Evolutionary conservation across 2,113 vertebrate species (phyloP).

Genomic region (Bos javanicus): DNA sequence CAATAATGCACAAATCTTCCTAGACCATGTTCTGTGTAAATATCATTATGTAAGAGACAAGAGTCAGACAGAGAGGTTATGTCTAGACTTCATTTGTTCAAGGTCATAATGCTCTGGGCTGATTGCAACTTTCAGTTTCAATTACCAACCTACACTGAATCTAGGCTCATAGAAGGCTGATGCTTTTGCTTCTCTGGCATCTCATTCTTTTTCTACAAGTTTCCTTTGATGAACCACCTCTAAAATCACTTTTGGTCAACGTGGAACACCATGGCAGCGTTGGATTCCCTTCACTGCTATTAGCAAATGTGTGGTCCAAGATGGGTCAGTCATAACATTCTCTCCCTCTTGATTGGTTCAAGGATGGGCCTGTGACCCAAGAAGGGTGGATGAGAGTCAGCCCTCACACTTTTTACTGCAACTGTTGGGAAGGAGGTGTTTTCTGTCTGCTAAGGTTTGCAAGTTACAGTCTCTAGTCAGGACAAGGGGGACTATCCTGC

Average conservation of each 20-base stretch:
- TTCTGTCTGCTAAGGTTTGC: neutral
- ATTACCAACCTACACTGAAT: neutral
- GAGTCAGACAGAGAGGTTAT: neutral
- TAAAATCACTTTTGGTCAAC: neutral
- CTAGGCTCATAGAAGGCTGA: neutral
- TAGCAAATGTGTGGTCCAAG: neutral
- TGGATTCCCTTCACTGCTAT: neutral
- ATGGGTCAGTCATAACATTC: neutral
- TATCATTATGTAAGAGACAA: neutral
- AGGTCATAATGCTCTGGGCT: neutral
- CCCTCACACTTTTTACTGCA: neutral
- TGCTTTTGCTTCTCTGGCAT: neutral
- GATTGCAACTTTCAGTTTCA: neutral
- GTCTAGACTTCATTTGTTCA: neutral
- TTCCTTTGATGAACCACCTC: neutral
- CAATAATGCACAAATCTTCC: neutral
- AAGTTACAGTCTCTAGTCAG: neutral
- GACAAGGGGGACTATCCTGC: neutral
- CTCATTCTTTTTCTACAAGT: neutral
- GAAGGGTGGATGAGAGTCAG: neutral
- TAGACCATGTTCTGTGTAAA: neutral
- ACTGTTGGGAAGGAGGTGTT: neutral
- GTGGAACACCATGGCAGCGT: no score
- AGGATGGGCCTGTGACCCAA: neutral
- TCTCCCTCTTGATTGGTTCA: neutral